phyloP scores from a whole-genome alignment of 2,113 vertebrate genomes.

The Muntiacus reevesi region DNA sequence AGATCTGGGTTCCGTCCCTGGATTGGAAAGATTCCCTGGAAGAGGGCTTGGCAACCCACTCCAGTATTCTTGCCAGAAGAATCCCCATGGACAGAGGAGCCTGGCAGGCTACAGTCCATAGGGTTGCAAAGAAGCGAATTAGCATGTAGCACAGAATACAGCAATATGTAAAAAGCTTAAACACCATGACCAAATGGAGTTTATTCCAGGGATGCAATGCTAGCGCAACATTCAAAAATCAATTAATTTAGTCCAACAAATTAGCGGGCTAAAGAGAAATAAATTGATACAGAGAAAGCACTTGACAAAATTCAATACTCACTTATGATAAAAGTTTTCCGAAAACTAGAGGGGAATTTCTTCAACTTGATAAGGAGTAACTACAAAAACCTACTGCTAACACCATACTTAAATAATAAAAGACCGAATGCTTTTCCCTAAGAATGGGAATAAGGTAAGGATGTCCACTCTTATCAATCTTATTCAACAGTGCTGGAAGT shows the following conservation, averaged over 20 bases:
- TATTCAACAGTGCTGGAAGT: neutral
- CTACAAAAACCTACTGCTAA: neutral
- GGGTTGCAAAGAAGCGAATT: neutral
- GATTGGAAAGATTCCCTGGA: neutral
- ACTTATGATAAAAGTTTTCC: neutral
- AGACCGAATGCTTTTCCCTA: neutral
- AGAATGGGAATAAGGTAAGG: neutral
- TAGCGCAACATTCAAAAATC: neutral
- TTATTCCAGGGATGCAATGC: neutral
- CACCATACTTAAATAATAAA: neutral
- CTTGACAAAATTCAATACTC: neutral
- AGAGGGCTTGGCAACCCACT: neutral
- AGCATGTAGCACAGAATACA: neutral
- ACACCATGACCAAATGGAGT: neutral
- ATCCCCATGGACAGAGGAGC: neutral
- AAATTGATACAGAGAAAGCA: neutral
- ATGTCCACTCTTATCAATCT: neutral
- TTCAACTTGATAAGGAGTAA: neutral
- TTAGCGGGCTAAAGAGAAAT: neutral
- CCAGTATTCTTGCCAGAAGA: neutral
- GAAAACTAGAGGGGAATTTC: neutral
- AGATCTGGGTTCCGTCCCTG: neutral
- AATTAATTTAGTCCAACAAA: neutral
- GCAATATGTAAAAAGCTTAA: neutral
- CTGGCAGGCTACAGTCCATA: neutral